A percentile compares a stretch with the other conserved stretches of the same genome.
These are phyloP conservation scores for Sepiola atlantica DNA, from an alignment of 2,888 invertebrate species.

Conservation along the genomic window DNA sequence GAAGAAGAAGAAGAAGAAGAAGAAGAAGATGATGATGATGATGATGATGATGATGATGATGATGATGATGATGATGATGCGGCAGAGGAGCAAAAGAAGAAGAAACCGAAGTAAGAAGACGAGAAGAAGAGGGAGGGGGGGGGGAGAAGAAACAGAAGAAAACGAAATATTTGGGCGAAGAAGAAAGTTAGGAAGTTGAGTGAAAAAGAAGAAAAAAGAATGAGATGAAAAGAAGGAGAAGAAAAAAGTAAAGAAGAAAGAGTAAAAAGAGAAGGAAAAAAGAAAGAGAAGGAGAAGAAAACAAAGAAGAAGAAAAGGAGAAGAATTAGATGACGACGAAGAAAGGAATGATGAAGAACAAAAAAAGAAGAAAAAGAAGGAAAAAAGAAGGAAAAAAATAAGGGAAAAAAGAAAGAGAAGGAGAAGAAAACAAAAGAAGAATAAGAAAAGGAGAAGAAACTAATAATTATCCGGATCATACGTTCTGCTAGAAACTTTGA, in stretches of 20 bases:
- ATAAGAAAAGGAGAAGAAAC: background rate
- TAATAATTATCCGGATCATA: background rate
- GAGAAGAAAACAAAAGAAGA: background rate
- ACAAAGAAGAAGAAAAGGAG: background rate
- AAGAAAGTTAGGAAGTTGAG: background rate
- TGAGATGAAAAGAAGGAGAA: background rate
- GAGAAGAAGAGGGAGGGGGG: background rate
- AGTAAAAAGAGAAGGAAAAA: background rate
- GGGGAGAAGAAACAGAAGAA: background rate
- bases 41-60: background rate
- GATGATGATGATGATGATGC: background rate
- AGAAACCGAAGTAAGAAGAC: background rate
- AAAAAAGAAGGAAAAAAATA: background rate
- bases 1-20: background rate
- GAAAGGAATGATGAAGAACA: background rate
- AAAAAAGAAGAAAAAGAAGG: background rate
- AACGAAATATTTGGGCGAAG: background rate
- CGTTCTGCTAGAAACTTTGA: too few relatives aligned
- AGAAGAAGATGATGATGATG: background rate
- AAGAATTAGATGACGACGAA: too few relatives aligned
- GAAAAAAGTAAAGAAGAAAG: background rate
- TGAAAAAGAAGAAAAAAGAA: background rate
- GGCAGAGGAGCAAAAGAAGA: background rate
- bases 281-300: background rate
- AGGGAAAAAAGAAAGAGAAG: background rate